phyloP scores from a whole-genome alignment of 2,888 invertebrate genomes.

The Scaptomyza polygonia region DNA sequence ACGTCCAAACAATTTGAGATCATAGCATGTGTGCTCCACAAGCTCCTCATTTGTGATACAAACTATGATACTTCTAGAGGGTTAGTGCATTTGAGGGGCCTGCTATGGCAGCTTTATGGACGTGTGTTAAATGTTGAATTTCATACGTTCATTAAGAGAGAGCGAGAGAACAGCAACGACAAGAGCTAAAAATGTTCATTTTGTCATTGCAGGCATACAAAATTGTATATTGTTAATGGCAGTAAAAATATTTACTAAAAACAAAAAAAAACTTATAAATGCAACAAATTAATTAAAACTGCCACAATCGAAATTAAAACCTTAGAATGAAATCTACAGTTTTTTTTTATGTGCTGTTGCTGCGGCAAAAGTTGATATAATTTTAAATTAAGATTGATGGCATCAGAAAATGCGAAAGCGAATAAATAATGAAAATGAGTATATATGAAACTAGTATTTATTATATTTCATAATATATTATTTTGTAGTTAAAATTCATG shows the following conservation, averaged over 20 bases:
- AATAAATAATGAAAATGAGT: too few relatives aligned
- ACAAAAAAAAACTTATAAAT: conserved; percentile 42
- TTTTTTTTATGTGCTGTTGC: conserved; percentile 7
- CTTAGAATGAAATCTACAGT: conserved; percentile 19
- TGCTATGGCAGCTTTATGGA: conserved; percentile 27
- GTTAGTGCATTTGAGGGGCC: conserved; percentile 32
- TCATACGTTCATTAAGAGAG: neutral
- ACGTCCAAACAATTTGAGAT: conserved; percentile 10
- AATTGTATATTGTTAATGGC: conserved; percentile 24
- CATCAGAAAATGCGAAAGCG: too few relatives aligned
- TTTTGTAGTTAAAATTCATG: neutral
- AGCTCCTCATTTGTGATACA: conserved; percentile 14
- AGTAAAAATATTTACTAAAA: conserved; percentile 14
- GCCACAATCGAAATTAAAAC: conserved; percentile 57
- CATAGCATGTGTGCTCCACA: conserved; percentile 27
- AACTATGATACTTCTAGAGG: neutral
- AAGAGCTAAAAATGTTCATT: neutral
- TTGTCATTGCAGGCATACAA: conserved; percentile 1
- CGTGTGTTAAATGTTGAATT: conserved; percentile 38
- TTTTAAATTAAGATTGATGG: conserved; percentile 64
- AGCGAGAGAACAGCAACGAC: neutral
- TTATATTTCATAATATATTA: too few relatives aligned
- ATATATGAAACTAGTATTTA: too few relatives aligned
- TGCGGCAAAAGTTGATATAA: conserved; percentile 18
- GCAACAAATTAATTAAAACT: conserved; percentile 73